These are phyloP conservation scores for Coptodon bakossiorum DNA, from an alignment of 2,113 vertebrate genomes.

Conservation along the genomic window DNA sequence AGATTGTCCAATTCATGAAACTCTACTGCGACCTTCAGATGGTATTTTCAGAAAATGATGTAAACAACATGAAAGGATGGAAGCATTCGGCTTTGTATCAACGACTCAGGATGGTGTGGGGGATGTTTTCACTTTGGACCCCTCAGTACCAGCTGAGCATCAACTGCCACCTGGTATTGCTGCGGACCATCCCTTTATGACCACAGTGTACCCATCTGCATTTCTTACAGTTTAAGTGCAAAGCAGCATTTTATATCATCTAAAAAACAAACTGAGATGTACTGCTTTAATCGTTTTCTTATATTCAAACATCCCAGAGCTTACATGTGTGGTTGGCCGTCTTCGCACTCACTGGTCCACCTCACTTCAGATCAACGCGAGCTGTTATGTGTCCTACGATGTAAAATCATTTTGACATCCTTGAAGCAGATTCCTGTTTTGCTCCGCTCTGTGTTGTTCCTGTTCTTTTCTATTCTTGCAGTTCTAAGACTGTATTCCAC, in stretches of 20 bases:
- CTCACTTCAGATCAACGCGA: not conserved
- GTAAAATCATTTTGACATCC: not conserved
- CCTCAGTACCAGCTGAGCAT: not conserved
- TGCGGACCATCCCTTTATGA: not conserved
- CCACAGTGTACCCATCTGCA: not conserved
- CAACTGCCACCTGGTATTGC: not conserved
- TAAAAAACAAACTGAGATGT: not conserved
- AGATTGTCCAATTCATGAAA: not conserved
- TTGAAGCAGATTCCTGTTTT: not conserved
- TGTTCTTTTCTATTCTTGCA: not conserved
- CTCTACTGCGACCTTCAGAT: not conserved
- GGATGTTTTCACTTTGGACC: not conserved
- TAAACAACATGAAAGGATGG: not conserved
- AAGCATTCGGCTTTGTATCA: fast-evolving
- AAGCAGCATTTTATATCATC: not conserved
- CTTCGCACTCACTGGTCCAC: not conserved
- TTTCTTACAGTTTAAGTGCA: not conserved
- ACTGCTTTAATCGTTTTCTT: not conserved
- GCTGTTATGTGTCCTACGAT: not conserved
- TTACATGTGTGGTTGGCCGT: not conserved
- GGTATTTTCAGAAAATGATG: not conserved
- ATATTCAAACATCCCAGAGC: not conserved
- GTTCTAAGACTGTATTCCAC: not conserved
- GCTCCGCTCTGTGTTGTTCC: not conserved
- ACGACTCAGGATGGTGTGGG: not conserved